A percentile compares a stretch with the other conserved stretches of the same genome.
Evolutionary conservation across 1,140 invertebrate genomes (phyloP).

Genomic region (Portunus trituberculatus): DNA sequence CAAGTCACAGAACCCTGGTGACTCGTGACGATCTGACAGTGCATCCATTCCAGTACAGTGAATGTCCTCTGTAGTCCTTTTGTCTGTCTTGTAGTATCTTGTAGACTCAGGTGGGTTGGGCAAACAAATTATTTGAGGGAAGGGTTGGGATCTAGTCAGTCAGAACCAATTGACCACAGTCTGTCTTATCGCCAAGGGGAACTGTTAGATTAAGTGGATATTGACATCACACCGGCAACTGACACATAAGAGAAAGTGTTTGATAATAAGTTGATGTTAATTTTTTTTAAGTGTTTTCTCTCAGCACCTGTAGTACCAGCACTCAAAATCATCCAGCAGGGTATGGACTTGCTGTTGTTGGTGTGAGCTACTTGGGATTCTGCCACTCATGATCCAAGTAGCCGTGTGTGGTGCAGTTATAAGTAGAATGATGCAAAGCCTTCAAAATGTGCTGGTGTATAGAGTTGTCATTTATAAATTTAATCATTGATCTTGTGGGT

Average conservation of each 20-base stretch:
- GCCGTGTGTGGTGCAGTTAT: not conserved
- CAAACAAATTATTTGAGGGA: constrained; percentile 11
- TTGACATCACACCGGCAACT: not conserved
- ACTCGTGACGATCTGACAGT: not conserved
- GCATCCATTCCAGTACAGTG: not conserved
- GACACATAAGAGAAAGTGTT: not conserved
- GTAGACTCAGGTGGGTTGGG: not conserved
- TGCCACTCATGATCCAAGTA: not conserved
- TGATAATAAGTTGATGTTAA: not conserved
- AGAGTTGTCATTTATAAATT: not conserved
- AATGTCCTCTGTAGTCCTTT: constrained; percentile 9
- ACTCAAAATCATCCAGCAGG: not conserved
- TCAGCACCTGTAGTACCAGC: not conserved
- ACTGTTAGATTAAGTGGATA: not conserved
- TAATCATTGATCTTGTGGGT: not conserved
- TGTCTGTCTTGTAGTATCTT: not conserved
- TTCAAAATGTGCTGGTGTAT: not conserved
- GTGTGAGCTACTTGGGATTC: not conserved
- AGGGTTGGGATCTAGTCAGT: not conserved
- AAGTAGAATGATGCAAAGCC: not conserved
- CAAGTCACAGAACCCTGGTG: not conserved
- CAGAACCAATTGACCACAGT: not conserved
- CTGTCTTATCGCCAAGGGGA: not conserved
- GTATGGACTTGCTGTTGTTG: not conserved
- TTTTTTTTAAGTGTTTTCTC: not conserved